phyloP scores from a whole-genome alignment of 2,113 vertebrate species.

The Oenanthe oenanthe region DNA sequence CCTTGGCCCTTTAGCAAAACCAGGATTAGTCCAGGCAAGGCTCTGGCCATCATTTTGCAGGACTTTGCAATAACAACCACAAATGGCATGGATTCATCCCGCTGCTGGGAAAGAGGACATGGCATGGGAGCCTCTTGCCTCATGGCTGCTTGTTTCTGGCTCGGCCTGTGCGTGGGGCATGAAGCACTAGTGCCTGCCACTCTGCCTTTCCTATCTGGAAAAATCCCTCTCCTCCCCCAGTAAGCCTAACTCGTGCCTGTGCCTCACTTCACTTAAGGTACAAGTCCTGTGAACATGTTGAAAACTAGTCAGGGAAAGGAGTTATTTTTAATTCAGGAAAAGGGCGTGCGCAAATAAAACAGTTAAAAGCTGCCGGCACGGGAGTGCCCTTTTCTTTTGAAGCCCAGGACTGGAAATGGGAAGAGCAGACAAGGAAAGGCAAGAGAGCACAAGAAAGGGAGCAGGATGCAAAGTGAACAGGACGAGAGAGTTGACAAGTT shows the following conservation, averaged over 20 bases:
- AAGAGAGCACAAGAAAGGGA: not conserved
- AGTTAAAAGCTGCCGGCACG: not conserved
- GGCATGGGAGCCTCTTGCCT: not conserved
- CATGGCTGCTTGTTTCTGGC: not conserved
- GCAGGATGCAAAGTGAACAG: slow-evolving; percentile 64
- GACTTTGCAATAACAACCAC: fast-evolving
- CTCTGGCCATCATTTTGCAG: not conserved
- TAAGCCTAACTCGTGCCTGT: not conserved
- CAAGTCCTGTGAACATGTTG: not conserved
- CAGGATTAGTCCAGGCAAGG: not conserved
- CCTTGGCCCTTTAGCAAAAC: not conserved
- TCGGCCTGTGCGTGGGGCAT: not conserved
- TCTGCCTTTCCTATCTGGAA: not conserved
- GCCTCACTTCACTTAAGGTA: not conserved
- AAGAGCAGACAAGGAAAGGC: slow-evolving; percentile 41
- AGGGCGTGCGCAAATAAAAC: not conserved
- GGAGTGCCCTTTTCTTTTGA: slow-evolving; percentile 13
- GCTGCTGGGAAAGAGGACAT: not conserved
- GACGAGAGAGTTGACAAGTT: slow-evolving; percentile 66
- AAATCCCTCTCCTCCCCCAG: not conserved
- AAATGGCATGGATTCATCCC: not conserved
- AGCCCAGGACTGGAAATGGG: not conserved
- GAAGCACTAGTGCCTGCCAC: not conserved
- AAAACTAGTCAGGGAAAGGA: not conserved
- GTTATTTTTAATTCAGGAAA: slow-evolving; percentile 9